phyloP scores from a whole-genome alignment of 2,113 vertebrate species.

The Sclerurus mexicanus region DNA sequence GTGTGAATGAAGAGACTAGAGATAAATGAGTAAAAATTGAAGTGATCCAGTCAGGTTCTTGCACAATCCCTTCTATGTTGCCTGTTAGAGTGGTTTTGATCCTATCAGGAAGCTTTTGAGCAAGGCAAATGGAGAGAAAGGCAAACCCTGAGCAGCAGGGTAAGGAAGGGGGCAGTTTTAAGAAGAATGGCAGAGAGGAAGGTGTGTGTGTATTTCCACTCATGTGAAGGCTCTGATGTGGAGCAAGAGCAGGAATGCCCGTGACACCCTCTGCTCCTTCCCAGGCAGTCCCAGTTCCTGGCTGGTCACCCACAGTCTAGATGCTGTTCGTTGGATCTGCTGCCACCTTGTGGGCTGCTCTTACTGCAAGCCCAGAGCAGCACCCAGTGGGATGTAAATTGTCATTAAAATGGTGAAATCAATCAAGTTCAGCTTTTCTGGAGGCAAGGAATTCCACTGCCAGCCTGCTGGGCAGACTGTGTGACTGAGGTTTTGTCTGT shows the following conservation, averaged over 20 bases:
- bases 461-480: not conserved
- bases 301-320: not conserved
- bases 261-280: not conserved
- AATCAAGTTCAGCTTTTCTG: not conserved
- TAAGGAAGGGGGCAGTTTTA: not conserved
- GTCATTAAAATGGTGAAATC: not conserved
- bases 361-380: not conserved
- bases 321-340: slow-evolving; percentile 12
- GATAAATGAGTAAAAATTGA: not conserved
- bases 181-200: not conserved
- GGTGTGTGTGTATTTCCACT: not conserved
- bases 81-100: not conserved
- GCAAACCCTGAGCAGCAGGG: not conserved
- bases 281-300: accelerated
- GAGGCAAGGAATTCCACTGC: not conserved
- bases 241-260: not conserved
- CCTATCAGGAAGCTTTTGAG: not conserved
- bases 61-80: not conserved
- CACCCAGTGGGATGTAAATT: not conserved
- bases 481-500: not conserved
- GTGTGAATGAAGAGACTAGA: not conserved
- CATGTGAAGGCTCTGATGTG: not conserved
- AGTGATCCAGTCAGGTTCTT: not conserved
- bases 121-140: not conserved
- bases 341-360: slow-evolving; percentile 66